Evolutionary conservation across 2,113 vertebrate species (phyloP), one percentile per base, ranked within the genome.

Genomic region (Gulo gulo): DNA sequence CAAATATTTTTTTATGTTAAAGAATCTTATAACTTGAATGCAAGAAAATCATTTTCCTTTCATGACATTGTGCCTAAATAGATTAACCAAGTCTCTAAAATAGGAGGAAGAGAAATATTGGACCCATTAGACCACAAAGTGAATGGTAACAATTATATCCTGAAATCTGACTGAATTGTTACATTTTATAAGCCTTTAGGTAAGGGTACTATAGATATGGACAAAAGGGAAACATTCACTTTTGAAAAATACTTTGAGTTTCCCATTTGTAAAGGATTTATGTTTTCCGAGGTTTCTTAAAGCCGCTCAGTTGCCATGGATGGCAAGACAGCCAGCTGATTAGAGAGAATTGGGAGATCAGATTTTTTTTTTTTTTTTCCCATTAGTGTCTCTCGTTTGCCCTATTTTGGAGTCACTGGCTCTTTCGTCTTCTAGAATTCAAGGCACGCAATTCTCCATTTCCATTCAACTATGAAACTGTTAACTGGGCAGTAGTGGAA

Each of bases 361-460:
- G 31, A 18, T 31, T 16, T 67, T 29, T 26, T 67, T 34, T 65
- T 12, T 5, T 76, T 59, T 50, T 13, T 34, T 29, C 23, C 7
- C 8, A 69, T 65, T 45, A 45, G 47, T 61, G 36, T 59, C 50
- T 87, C 1, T 76, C 16, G 2, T 85, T 93, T 78, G 16, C 36
- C 39, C 69, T 92, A 55, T 88, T 88, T 96, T 93, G 50, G 57
- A 95, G 47, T 91, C 52, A 79, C 1, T 79, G 71, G 15, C 9
- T 79, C 93, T 95, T 95, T 95, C 42, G 34, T 94, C 8, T 47
- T 74, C 57, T 29, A 95, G 88, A 92, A 97, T 95, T 96, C 87
- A 81, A 91, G 80, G 31, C 59, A 92, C 0, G 0, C 11, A 12
- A 42, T 71, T 87, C 23, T 24, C 4, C 4, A 45, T 93, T 94